Evolutionary conservation across 2,888 invertebrate species (phyloP).

Genomic region (Clivina fossor): DNA sequence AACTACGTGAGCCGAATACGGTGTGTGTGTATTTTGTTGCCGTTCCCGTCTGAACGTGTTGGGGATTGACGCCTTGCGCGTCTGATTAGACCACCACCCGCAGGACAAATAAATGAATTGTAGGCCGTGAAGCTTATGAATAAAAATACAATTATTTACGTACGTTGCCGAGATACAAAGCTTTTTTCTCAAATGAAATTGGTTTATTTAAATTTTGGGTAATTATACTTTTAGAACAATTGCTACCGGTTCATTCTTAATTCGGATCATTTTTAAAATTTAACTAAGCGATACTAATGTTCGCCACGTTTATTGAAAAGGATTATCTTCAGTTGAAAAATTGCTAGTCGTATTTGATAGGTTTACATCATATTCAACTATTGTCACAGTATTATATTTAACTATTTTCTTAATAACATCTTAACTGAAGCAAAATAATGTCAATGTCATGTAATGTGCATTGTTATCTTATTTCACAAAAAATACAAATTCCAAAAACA

Average conservation of each 20-base stretch:
- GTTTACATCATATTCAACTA: too few species aligned
- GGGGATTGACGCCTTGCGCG: background rate
- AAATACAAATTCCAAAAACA: background rate
- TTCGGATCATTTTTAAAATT: too few species aligned
- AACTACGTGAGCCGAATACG: constrained; percentile 16
- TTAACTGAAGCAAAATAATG: background rate
- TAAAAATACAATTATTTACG: background rate
- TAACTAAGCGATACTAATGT: too few species aligned
- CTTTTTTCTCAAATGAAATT: background rate
- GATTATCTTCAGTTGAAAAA: too few species aligned
- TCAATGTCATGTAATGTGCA: background rate
- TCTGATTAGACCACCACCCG: background rate
- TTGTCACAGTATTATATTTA: too few species aligned
- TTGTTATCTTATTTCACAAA: background rate
- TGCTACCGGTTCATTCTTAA: too few species aligned
- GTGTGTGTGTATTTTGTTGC: background rate
- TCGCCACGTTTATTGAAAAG: too few species aligned
- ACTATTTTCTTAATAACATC: too few species aligned
- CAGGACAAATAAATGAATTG: background rate
- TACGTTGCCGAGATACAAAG: background rate
- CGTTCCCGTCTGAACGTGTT: background rate
- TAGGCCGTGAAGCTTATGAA: background rate
- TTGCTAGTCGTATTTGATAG: too few species aligned
- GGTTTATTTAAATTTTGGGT: background rate
- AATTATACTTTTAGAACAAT: too few species aligned